Evolutionary conservation across 2,797 vertebrate species (phyloP), one percentile per base, ranked within the genome.

Genomic region (Labroides dimidiatus): DNA sequence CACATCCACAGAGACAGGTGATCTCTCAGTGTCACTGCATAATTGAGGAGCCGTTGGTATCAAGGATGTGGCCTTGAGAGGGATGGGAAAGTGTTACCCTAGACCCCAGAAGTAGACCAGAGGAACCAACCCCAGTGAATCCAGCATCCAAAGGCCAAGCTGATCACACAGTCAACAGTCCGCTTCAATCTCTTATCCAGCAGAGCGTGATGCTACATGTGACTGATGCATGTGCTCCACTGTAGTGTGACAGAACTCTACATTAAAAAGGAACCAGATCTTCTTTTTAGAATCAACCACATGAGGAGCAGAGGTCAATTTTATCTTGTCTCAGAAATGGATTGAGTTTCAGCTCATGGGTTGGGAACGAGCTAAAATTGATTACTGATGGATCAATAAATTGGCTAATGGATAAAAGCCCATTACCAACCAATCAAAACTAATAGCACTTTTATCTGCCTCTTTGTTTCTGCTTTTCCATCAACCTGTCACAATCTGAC

Each of bases 11-110:
- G 60, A 81, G 89, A 84, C 84, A 90, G 78, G 69, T 71, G 83
- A 90, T 90, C 87, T 89, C 72, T 78, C 78, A 33, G 64, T 78
- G 82, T 68, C 86, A 68, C 84, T 93, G 88, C 90, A 94, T 93
- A 92, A 94, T 94, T 90, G 85, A 94, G 75, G 67, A 90, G 90
- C 78, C 60, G 72, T 60, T 87, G 84, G 71, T 89, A 88, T 88
- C 82, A 76, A 82, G 88, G 87, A 86, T 84, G 87, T 76, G 83
- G 78, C 83, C 81, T 84, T 84, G 82, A 81, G 75, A 85, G 80
- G 80, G 74, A 87, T 80, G 90, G 78, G 91, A 91, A 91, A 92
- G 90, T 92, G 88, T 87, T 78, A 88, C 71, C 73, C 73, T 87
- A 91, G 84, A 87, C 64, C 56, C 57, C 24, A n/a, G 19, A 24